These are phyloP conservation scores for Clepsis dumicolana DNA, from an alignment of 2,888 invertebrate genomes.

Conservation along the genomic window DNA sequence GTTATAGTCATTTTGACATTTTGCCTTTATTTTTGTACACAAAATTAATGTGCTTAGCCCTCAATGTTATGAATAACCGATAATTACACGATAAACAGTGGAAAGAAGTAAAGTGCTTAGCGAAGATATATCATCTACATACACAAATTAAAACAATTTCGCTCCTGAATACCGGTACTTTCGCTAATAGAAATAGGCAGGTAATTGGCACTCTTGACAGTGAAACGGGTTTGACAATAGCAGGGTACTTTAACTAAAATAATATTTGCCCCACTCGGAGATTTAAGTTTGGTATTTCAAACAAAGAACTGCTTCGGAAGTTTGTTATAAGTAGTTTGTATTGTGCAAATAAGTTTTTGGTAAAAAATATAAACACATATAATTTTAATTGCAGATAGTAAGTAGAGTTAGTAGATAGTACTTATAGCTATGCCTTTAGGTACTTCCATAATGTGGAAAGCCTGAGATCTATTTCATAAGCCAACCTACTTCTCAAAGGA, in stretches of 20 bases:
- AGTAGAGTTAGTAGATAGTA: no score
- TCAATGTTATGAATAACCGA: no score
- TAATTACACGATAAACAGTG: no score
- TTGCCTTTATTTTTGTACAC: no score
- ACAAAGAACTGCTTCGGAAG: neutral
- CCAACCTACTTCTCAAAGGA: no score
- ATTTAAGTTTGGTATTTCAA: neutral
- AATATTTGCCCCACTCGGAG: neutral
- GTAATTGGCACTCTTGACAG: conserved; percentile 17
- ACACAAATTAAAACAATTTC: neutral
- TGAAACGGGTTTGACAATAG: conserved; percentile 9
- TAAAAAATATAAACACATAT: neutral
- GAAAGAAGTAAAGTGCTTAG: neutral
- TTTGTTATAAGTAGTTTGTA: neutral
- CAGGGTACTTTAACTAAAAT: conserved; percentile 2
- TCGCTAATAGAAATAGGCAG: conserved; percentile 10
- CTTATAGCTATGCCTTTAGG: no score
- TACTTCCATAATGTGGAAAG: no score
- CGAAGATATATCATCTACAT: neutral
- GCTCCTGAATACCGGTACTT: neutral
- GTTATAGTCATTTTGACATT: no score
- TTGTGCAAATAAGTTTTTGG: neutral
- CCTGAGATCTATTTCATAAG: no score
- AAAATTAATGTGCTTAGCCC: no score
- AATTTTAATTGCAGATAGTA: no score